Evolutionary conservation across 2,888 invertebrate genomes (phyloP), one percentile per base, ranked within the genome.

Genomic region (Stenchaetothrips biformis): DNA sequence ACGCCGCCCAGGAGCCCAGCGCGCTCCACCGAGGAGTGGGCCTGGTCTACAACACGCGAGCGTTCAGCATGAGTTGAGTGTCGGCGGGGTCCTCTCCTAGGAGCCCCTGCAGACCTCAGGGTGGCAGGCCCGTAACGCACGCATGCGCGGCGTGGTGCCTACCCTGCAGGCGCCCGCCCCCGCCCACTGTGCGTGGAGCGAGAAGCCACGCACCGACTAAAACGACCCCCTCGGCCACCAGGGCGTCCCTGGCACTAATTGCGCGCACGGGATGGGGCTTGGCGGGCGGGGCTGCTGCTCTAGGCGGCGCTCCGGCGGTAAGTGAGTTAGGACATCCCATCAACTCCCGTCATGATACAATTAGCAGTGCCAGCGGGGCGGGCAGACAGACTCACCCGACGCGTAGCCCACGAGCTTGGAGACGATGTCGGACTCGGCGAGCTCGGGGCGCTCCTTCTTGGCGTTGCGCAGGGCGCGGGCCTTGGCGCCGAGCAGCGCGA

Each of bases 21-120:
- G 53, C 97, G 91, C 88, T 98, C 97, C 7, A 98, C 97, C 0
- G 96, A 96, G 0, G 96, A 96, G 87, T 98, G 97, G 0, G 97
- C 94, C 91, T 97, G 94, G 83, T 92, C 94, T 94, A 86, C 21
- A 85, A 84, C 16, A 6, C 25, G 59, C 13, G 18, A 18, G 77
- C 6, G 47, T 0, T 13, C 47, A 37, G 8, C 9, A 53, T 13
- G 11, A 53, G 53, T 18, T 18, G 67, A 7, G 25, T 37, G 67
- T 67, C 21, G n/a, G 2, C 37, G 37, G 37, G 37, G 37, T 37
- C 37, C 37, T 37, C 37, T 7, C 21, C 59, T 16, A 9, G 13
- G 16, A 59, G 59, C 59, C 18, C 59, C 59, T 18, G 59, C 59
- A 6, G 13, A 59, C 59, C 13, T 16, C 13, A 0, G 59, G 59